Base-by-base conservation (phyloP, 1,140 invertebrate genomes). In the Rhagoletis pomonella region DNA sequence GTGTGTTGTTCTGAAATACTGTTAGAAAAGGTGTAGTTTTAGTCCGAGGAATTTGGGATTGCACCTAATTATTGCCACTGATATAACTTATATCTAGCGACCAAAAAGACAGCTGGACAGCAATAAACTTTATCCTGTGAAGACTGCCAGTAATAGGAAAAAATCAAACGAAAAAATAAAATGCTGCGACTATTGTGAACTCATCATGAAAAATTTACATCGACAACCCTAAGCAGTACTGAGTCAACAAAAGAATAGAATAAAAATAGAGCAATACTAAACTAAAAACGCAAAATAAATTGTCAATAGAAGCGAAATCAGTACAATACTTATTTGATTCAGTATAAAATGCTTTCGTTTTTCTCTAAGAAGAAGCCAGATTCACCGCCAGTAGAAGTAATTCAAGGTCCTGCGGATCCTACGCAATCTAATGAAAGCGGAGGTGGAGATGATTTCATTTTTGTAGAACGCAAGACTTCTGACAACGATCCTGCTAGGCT, bases 371-470 rank as follows among this genome's bases (percentile, higher is more conserved):
- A 93, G 81, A 89, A 89, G 29, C 90, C 90, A 1, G 92, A 91
- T 17, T 89, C 90, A 3, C 90, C 91, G 1, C 88, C 91, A 3
- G 92, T 92, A 73, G 92, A 92, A 81, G 88, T 88, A 47, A 92
- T 92, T 6, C 92, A 91, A 87, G 92, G 91, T 3, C 92, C 91
- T 6, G 17, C 89, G 0, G 89, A 91, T 42, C 86, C n/a, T 0
- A 19, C 90, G 2, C 88, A 89, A 14, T 81, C 88, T 3, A 89
- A 62, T 58, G 88, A 19, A 19, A 88, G 88, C 60, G 73, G 73
- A 4, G 91, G 73, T 12, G 69, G 60, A 59, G 88, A 93, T 87
- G 92, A 93, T 69, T 93, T 93, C 64, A 92, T 93, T 73, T 92
- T 93, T 73, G 88, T 93, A 14, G 92, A 93, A 55, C 89, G 89